phyloP scores from a whole-genome alignment of 2,888 invertebrate genomes.

The Rhodophaea formosa region DNA sequence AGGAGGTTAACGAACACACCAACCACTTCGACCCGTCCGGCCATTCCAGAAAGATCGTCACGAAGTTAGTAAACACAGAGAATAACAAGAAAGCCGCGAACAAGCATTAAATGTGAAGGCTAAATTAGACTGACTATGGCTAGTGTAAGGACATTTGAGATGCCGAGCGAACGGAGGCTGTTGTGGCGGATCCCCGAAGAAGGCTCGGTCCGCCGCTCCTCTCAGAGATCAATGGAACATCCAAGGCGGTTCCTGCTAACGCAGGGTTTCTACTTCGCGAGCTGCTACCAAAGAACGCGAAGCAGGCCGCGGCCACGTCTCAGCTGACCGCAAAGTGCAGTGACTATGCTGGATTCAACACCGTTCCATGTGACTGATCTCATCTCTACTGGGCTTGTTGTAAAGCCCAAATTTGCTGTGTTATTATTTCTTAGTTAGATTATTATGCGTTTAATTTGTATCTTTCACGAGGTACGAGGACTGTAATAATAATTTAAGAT shows the following conservation, averaged over 20 bases:
- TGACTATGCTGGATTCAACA: slow-evolving; percentile 55
- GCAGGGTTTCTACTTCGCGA: slow-evolving; percentile 61
- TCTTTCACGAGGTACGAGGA: slow-evolving; percentile 57
- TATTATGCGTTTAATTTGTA: slow-evolving; percentile 64
- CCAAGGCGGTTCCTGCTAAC: slow-evolving; percentile 65
- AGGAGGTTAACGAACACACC: slow-evolving; percentile 92
- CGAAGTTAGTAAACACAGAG: slow-evolving; percentile 92
- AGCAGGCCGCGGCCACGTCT: slow-evolving; percentile 42
- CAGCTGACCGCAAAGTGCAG: slow-evolving; percentile 38
- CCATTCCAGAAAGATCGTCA: slow-evolving; percentile 94
- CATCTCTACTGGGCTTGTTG: slow-evolving; percentile 70
- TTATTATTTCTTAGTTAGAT: slow-evolving; percentile 74
- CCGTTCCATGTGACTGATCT: slow-evolving; percentile 72
- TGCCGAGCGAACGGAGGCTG: slow-evolving; percentile 70
- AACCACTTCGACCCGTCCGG: slow-evolving; percentile 96
- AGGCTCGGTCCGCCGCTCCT: slow-evolving; percentile 53
- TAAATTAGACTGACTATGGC: slow-evolving; percentile 57
- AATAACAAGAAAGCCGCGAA: slow-evolving; percentile 85
- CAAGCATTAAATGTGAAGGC: slow-evolving; percentile 53
- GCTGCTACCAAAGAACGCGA: slow-evolving; percentile 46
- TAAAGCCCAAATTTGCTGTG: slow-evolving; percentile 74
- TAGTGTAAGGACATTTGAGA: slow-evolving; percentile 63
- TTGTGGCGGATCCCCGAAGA: slow-evolving; percentile 72
- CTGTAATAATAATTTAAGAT: slow-evolving; percentile 72
- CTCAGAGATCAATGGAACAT: slow-evolving; percentile 74